Percentiles rank a stretch among this genome's conserved stretches.
phyloP scores from a whole-genome alignment of 2,797 vertebrate genomes.

The Forpus xanthops region DNA sequence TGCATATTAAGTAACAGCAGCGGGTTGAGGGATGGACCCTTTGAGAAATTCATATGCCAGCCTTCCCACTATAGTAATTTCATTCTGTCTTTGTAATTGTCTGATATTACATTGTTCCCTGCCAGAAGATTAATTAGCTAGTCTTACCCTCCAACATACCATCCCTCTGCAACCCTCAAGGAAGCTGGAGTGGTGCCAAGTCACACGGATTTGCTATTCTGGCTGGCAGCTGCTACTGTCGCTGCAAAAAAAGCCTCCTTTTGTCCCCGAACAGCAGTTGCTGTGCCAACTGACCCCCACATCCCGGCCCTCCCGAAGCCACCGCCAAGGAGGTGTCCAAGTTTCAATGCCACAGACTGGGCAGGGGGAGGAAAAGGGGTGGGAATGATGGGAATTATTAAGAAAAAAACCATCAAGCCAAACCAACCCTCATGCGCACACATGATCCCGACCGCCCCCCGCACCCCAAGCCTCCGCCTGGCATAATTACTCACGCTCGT shows the following conservation, averaged over 20 bases:
- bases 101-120: conserved; percentile 74
- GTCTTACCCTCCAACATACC: conserved; percentile 68
- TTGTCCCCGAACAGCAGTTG: conserved; percentile 58
- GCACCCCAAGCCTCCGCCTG: conserved; percentile 42
- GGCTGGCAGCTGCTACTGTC: conserved; percentile 66
- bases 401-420: not conserved
- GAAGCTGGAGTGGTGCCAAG: conserved; percentile 64
- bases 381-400: not conserved
- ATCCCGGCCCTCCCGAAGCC: not conserved
- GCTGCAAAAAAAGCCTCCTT: not conserved
- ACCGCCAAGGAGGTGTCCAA: conserved; percentile 66
- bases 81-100: conserved; percentile 64
- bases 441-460: not conserved
- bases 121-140: conserved; percentile 73
- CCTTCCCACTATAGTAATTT: conserved; percentile 60
- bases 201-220: conserved; percentile 53
- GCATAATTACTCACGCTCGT: conserved; percentile 81
- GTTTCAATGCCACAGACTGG: conserved; percentile 2
- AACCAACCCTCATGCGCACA: not conserved
- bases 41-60: conserved; percentile 63
- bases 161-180: conserved; percentile 64
- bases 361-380: not conserved
- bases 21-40: conserved; percentile 46
- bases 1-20: not conserved
- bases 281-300: conserved; percentile 55